A percentile compares a stretch with the other conserved stretches of the same genome.
Conservation (phyloP, 2,797 vertebrate species). For the Malurus splendens region DNA sequence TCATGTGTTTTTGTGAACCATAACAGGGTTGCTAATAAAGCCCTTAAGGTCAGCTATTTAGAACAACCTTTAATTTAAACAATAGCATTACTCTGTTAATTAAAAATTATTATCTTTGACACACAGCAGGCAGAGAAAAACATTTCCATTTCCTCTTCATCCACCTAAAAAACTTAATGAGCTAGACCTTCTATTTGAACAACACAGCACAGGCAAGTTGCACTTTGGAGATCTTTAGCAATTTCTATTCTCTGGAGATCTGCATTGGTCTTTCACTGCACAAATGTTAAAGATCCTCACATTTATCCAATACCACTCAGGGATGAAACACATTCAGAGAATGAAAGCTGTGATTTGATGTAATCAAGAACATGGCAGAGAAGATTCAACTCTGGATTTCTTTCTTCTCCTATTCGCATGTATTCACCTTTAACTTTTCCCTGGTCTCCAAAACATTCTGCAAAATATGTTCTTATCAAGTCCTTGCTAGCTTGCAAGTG, state of each 20-base stretch:
- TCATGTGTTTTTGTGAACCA: neutral
- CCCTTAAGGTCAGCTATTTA: neutral
- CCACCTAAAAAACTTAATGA: neutral
- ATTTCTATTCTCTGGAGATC: neutral
- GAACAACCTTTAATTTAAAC: slow-evolving; percentile 11
- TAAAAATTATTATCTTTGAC: slow-evolving; percentile 5
- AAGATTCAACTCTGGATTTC: neutral
- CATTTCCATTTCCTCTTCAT: neutral
- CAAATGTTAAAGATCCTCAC: neutral
- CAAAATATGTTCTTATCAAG: neutral
- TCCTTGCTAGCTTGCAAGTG: neutral
- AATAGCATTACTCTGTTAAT: neutral
- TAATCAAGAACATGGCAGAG: neutral
- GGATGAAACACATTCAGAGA: neutral
- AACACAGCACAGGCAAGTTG: neutral
- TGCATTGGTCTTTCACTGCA: neutral
- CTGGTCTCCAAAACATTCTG: neutral
- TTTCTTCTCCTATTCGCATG: neutral
- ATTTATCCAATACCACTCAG: neutral
- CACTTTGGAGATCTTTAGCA: neutral
- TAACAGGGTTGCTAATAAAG: neutral
- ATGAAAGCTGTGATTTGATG: neutral
- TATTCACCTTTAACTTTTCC: neutral
- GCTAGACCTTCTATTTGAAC: neutral
- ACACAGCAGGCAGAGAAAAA: neutral